phyloP scores from a whole-genome alignment of 1,140 invertebrate genomes.

The Heliconius congener region DNA sequence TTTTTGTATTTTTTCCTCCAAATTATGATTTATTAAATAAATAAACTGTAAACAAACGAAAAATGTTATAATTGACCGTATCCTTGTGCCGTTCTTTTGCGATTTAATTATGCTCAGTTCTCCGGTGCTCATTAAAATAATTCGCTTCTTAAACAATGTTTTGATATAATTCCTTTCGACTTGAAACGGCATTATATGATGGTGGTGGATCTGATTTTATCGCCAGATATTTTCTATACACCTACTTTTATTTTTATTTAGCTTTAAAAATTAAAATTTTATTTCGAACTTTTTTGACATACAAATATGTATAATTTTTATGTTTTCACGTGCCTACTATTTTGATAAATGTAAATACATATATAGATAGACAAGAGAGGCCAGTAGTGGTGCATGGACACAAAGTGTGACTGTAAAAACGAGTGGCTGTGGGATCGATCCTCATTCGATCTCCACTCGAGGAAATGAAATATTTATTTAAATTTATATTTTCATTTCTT shows the following conservation, averaged over 20 bases:
- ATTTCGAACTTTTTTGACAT: no score
- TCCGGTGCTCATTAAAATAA: constrained; percentile 46
- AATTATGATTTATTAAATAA: constrained; percentile 1
- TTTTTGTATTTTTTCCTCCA: neutral
- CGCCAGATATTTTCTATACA: constrained; percentile 15
- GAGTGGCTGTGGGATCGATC: no score
- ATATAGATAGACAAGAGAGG: no score
- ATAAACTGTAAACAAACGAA: constrained; percentile 17
- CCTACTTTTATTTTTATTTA: neutral
- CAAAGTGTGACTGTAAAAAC: no score
- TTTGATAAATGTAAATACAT: no score
- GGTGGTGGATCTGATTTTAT: constrained; percentile 35
- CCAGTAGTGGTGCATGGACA: no score
- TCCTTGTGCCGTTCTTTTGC: constrained; percentile 25
- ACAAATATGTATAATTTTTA: no score
- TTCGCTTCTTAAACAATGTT: constrained; percentile 43
- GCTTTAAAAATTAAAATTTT: no score
- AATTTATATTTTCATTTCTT: no score
- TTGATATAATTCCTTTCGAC: constrained; percentile 40
- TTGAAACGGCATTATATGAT: constrained; percentile 29
- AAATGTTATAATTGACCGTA: constrained; percentile 29
- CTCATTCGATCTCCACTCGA: no score
- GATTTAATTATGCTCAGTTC: constrained; percentile 36
- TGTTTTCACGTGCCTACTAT: no score
- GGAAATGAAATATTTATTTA: no score